Evolutionary conservation across 1,140 invertebrate species (phyloP), one percentile per base, ranked within the genome.

Genomic region (Lethrus apterus): DNA sequence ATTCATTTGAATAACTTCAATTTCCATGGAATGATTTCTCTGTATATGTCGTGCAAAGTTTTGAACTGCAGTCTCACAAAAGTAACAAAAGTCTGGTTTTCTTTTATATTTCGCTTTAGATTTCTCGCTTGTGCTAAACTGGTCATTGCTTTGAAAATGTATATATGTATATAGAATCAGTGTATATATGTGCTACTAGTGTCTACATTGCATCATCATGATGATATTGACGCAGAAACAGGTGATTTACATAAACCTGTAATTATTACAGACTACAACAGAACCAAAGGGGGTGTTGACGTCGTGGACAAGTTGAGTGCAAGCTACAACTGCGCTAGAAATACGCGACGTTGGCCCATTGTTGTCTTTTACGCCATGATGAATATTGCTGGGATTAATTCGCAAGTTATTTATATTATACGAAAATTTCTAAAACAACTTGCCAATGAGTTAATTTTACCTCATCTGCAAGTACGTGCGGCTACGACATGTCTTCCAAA

Each of bases 221-320:
- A 48, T 30, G 19, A 48, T 24, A 58, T 56, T 34, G 57, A 63
- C 48, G 40, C 43, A 23, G 44, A 46, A 29, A 51, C 41, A 33
- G 14, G 20, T 7, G 17, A 30, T 11, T 4, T 10, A 32, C 8
- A 26, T 2, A 52, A 55, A 19, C 43, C 51, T 18, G 46, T 46
- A 52, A 58, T 52, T 14, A 57, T 48, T 7, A 35, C 24, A 4
- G 57, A 57, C 33, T 73, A 73, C 53, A 69, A 74, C 46, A 19
- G 41, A 11, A 69, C 66, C n/a, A 73, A 69, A 62, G 66, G 63
- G 13, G 69, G 62, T 4, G 71, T 73, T 0, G 70, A 72, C 51
- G 60, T 52, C 10, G 60, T 72, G 11, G 64, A 73, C 54, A 61
- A 69, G 56, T 62, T 72, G 59, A 63, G 57, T 45, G 54, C 58